A percentile compares a stretch with the other conserved stretches of the same genome.
Conservation (phyloP, 2,113 vertebrate genomes). For the Nothobranchius kuhntae region DNA sequence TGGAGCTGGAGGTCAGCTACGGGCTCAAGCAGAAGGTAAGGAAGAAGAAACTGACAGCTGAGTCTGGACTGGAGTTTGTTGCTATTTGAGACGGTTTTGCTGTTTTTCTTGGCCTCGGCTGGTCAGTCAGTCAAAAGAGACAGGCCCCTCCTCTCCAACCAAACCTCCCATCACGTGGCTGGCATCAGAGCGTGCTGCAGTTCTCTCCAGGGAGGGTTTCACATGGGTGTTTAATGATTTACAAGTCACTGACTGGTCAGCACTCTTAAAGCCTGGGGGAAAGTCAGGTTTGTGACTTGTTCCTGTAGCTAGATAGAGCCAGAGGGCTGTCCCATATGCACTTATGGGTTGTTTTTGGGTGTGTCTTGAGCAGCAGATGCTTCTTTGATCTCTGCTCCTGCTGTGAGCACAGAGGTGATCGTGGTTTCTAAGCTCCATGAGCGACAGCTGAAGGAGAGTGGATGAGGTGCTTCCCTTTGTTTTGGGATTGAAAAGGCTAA, state of each 20-base stretch:
- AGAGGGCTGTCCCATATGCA: not conserved
- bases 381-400: not conserved
- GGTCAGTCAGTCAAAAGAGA: constrained; percentile 13
- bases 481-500: constrained; percentile 12
- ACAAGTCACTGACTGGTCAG: constrained; percentile 29
- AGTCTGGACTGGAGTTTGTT: not conserved
- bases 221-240: constrained; percentile 62
- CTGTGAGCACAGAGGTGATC: too few relatives aligned
- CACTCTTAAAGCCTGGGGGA: constrained; percentile 15
- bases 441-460: too few relatives aligned
- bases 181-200: constrained; percentile 1
- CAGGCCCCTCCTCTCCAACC: constrained; percentile 11
- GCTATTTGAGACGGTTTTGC: not conserved
- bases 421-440: not conserved
- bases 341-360: constrained; percentile 36
- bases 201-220: constrained; percentile 35
- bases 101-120: constrained; percentile 30
- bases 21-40: constrained; percentile 97
- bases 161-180: constrained; percentile 40
- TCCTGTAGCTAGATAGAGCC: constrained; percentile 48
- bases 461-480: constrained; percentile 7
- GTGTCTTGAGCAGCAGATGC: constrained; percentile 47
- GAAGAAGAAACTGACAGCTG: not conserved
- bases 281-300: constrained; percentile 2
- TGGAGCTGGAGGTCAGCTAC: constrained; percentile 98